A percentile compares a stretch with the other conserved stretches of the same genome.
Evolutionary conservation across 2,797 vertebrate genomes (phyloP).

Genomic region (Pempheris klunzingeri): DNA sequence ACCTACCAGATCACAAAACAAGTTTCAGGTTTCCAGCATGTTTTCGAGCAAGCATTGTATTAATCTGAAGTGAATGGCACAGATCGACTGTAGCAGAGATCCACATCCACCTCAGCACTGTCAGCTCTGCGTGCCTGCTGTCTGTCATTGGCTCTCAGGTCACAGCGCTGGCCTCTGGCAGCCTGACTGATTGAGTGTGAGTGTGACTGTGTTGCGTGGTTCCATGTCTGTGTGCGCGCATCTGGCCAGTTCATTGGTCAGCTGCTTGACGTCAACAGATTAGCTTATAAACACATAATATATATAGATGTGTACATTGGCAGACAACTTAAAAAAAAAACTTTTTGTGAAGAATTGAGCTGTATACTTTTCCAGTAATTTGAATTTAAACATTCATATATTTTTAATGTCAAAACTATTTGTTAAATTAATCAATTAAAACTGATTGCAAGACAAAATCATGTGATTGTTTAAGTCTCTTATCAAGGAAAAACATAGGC

Average conservation of each 20-base stretch:
- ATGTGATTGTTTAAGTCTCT: background rate
- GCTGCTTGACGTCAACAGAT: background rate
- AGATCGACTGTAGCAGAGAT: conserved; percentile 34
- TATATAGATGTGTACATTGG: background rate
- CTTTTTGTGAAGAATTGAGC: too few relatives aligned
- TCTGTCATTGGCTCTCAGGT: conserved; percentile 59
- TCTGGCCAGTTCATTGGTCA: background rate
- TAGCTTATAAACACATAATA: background rate
- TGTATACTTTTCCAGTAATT: too few relatives aligned
- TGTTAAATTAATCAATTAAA: background rate
- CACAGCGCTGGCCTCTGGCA: conserved; percentile 53
- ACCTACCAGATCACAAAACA: background rate
- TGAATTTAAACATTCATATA: too few relatives aligned
- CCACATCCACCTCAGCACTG: conserved; percentile 26
- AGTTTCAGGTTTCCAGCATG: background rate
- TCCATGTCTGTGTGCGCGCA: background rate
- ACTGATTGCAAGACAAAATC: background rate
- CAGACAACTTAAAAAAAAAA: background rate
- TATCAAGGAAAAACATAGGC: background rate
- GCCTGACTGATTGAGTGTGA: conserved; percentile 31
- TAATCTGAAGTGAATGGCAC: conserved; percentile 31
- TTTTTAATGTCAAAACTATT: background rate
- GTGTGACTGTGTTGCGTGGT: background rate
- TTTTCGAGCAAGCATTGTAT: conserved; percentile 3
- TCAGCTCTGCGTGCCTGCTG: conserved; percentile 58